Conservation (phyloP, 2,113 vertebrate genomes). For the Onychostoma macrolepis region DNA sequence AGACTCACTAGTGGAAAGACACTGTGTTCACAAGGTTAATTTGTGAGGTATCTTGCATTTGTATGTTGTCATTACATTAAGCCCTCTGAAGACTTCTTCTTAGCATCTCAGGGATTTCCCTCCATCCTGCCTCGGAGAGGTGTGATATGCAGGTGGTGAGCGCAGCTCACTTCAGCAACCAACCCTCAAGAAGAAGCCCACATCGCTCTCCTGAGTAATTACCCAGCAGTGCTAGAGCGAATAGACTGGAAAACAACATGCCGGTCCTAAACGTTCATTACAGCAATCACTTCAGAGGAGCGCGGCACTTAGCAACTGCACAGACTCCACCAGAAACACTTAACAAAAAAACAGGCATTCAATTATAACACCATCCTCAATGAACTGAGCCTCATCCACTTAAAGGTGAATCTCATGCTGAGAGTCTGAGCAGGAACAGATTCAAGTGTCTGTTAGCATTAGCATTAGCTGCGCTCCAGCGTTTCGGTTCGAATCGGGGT, state of each 20-base stretch:
- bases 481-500: slow-evolving; percentile 24
- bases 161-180: slow-evolving; percentile 29
- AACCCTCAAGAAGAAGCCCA: slow-evolving; percentile 20
- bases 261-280: slow-evolving; percentile 43
- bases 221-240: slow-evolving; percentile 37
- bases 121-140: slow-evolving; percentile 1
- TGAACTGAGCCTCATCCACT: neutral
- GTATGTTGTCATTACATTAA: slow-evolving; percentile 38
- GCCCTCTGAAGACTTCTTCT: slow-evolving; percentile 5
- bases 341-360: slow-evolving; percentile 20
- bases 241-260: slow-evolving; percentile 48
- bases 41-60: slow-evolving; percentile 34
- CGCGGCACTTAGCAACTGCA: slow-evolving; percentile 16
- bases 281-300: slow-evolving; percentile 45
- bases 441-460: slow-evolving; percentile 36
- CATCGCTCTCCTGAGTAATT: slow-evolving; percentile 51
- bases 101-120: slow-evolving; percentile 28
- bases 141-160: slow-evolving; percentile 46
- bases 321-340: slow-evolving; percentile 28
- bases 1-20: slow-evolving; percentile 15
- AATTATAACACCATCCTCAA: slow-evolving; percentile 40
- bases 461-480: slow-evolving; percentile 32
- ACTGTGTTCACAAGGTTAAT: slow-evolving; percentile 29
- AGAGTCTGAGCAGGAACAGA: slow-evolving; percentile 34
- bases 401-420: slow-evolving; percentile 1